Evolutionary conservation across 2,888 invertebrate genomes (phyloP).

Genomic region (Ryuthela nishihirai): DNA sequence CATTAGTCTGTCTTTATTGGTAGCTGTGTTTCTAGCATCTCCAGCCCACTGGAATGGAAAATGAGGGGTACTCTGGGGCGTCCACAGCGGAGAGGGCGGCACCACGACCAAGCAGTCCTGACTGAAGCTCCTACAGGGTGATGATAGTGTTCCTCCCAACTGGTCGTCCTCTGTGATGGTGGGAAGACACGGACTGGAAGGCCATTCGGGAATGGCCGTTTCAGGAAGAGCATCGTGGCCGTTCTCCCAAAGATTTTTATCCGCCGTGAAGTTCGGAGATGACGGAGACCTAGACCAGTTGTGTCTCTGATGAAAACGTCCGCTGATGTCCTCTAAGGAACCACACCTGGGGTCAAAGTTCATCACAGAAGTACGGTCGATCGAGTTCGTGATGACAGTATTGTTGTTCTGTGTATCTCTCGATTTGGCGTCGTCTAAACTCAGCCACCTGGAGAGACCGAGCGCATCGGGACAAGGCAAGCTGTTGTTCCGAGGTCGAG

Average conservation of each 20-base stretch:
- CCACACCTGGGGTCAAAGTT: constrained; percentile 10
- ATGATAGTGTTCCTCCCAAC: neutral
- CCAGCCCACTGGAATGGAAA: too few relatives aligned
- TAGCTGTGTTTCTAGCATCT: too few relatives aligned
- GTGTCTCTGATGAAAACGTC: neutral
- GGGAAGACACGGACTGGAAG: constrained; percentile 36
- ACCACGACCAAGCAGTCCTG: constrained; percentile 12
- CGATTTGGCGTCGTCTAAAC: constrained; percentile 22
- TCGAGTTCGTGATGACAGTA: constrained; percentile 14
- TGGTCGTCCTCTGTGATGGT: constrained; percentile 33
- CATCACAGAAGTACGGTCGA: constrained; percentile 21
- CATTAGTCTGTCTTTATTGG: too few relatives aligned
- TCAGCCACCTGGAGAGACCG: constrained; percentile 13
- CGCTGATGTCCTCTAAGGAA: constrained; percentile 5
- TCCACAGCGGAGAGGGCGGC: neutral
- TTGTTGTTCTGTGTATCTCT: constrained; percentile 2
- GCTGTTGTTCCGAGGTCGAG: constrained; percentile 11
- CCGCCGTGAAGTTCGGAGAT: constrained; percentile 12
- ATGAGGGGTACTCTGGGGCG: too few relatives aligned
- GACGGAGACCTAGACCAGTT: constrained; percentile 7
- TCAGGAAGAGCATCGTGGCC: too few relatives aligned
- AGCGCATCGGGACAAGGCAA: too few relatives aligned
- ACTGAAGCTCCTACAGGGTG: constrained; percentile 17
- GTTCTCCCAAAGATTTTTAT: constrained; percentile 1
- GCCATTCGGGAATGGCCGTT: constrained; percentile 17